These are phyloP conservation scores for Mustela lutreola DNA, from an alignment of 2,113 vertebrate species.

Conservation along the genomic window DNA sequence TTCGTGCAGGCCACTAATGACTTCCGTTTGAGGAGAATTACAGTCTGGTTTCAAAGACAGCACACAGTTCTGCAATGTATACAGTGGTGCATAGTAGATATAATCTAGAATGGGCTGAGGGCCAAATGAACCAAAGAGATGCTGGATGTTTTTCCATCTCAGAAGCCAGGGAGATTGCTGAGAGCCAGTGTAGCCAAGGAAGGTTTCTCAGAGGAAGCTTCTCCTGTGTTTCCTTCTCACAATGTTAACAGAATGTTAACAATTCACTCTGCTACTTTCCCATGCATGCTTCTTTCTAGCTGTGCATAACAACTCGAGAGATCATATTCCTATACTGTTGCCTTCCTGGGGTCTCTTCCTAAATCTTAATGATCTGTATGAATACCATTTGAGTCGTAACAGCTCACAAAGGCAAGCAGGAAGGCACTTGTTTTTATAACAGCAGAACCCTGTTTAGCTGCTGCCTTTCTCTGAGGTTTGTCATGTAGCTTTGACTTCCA, in stretches of 20 bases:
- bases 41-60: constrained; percentile 8
- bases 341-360: constrained; percentile 65
- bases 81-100: neutral
- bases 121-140: neutral
- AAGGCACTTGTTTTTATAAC: constrained; percentile 8
- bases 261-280: constrained; percentile 27
- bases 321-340: neutral
- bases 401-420: constrained; percentile 54
- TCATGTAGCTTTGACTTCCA: constrained; percentile 52
- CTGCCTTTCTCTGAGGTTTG: neutral
- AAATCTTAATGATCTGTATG: constrained; percentile 5
- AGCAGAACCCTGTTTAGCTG: neutral
- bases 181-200: neutral
- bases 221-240: neutral
- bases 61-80: neutral
- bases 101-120: neutral
- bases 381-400: constrained; percentile 38
- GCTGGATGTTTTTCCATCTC: neutral
- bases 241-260: neutral
- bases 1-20: neutral
- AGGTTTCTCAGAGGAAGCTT: neutral
- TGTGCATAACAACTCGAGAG: neutral
- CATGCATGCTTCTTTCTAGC: constrained; percentile 29
- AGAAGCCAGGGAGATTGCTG: neutral
- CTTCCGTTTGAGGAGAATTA: neutral